These are phyloP conservation scores for Emydoidea blandingii DNA, from an alignment of 2,797 vertebrate species.

Conservation along the genomic window DNA sequence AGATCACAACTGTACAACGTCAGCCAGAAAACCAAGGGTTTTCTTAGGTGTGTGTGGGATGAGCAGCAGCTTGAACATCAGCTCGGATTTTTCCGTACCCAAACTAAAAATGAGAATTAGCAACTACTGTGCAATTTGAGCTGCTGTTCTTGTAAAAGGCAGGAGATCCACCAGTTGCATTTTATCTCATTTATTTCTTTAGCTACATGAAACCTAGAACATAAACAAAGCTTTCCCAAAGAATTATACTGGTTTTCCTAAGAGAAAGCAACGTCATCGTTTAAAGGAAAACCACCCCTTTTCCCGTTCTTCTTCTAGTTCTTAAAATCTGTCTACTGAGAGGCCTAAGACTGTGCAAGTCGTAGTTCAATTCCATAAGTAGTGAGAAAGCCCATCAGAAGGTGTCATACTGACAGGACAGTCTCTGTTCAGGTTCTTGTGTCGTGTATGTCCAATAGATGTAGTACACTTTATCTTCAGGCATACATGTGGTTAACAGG, in stretches of 20 bases:
- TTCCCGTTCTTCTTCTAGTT: conserved; percentile 54
- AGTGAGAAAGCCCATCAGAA: background rate
- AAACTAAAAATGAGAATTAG: background rate
- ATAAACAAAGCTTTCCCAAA: conserved; percentile 54
- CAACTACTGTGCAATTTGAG: conserved; percentile 2
- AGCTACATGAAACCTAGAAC: conserved; percentile 67
- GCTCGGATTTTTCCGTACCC: conserved; percentile 24
- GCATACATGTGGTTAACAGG: conserved; percentile 13
- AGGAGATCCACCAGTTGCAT: conserved; percentile 42
- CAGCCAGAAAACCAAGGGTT: background rate
- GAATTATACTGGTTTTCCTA: conserved; percentile 59
- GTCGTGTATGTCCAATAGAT: background rate
- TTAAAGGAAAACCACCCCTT: conserved; percentile 67
- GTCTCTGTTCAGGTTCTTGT: background rate
- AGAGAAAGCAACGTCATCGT: conserved; percentile 14
- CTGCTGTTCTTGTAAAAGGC: background rate
- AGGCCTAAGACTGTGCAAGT: background rate
- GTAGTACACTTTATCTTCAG: background rate
- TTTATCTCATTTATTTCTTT: conserved; percentile 14
- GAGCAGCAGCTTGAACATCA: background rate
- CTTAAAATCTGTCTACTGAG: background rate
- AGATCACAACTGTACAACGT: background rate
- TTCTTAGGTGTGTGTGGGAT: background rate
- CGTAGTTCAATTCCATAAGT: background rate
- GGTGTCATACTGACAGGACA: background rate